These are phyloP conservation scores for Vanessa atalanta DNA, from an alignment of 1,140 invertebrate species.

Conservation along the genomic window DNA sequence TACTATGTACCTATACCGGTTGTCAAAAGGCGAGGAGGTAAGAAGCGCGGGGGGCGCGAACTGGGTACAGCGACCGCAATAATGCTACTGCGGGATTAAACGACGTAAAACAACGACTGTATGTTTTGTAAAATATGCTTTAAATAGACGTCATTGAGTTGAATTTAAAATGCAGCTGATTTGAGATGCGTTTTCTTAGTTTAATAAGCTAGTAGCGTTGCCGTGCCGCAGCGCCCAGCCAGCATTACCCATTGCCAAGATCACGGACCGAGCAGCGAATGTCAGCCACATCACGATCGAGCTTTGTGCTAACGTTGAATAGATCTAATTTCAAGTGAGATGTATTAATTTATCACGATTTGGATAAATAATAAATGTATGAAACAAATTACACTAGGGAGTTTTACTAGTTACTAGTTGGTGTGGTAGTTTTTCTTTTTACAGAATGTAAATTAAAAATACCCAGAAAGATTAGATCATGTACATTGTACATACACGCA, in stretches of 20 bases:
- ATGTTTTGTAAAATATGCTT: slow-evolving; percentile 13
- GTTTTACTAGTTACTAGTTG: no score
- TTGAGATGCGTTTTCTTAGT: slow-evolving; percentile 34
- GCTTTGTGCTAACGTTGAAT: slow-evolving; percentile 70
- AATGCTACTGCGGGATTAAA: slow-evolving; percentile 13
- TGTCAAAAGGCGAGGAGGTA: slow-evolving; percentile 68
- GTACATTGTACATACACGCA: no score
- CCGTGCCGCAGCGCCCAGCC: slow-evolving; percentile 67
- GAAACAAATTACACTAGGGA: neutral
- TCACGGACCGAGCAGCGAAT: slow-evolving; percentile 77
- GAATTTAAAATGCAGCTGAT: slow-evolving; percentile 1
- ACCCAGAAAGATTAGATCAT: no score
- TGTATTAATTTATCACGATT: slow-evolving; percentile 57
- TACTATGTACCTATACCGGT: slow-evolving; percentile 72
- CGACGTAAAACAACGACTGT: neutral
- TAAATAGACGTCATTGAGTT: slow-evolving; percentile 1
- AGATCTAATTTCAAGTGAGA: slow-evolving; percentile 63
- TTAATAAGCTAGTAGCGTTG: slow-evolving; percentile 42
- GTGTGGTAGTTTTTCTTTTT: no score
- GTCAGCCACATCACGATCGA: slow-evolving; percentile 76
- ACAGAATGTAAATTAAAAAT: no score
- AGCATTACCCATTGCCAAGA: slow-evolving; percentile 80
- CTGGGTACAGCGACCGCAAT: slow-evolving; percentile 77
- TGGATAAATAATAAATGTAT: slow-evolving; percentile 36
- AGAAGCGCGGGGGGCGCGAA: slow-evolving; percentile 44